Conservation (phyloP, 2,797 vertebrate species). For the Gymnoscopelus braueri region DNA sequence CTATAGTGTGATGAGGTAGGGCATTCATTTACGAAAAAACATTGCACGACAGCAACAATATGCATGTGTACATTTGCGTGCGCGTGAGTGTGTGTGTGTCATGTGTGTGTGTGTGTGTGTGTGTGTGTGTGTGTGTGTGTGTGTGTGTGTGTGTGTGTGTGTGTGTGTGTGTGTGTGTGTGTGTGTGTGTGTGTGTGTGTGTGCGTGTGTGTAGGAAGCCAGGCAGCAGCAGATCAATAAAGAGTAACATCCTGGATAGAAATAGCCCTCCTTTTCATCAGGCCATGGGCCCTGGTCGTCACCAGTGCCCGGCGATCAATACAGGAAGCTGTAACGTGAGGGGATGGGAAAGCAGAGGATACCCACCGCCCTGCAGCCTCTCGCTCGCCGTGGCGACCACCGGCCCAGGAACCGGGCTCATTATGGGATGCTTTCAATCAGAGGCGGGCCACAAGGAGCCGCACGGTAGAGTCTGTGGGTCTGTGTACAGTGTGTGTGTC, state of each 20-base stretch:
- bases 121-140: too few relatives aligned
- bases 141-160: neutral
- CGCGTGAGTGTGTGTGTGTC: neutral
- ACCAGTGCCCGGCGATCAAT: slow-evolving; percentile 72
- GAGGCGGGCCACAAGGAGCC: slow-evolving; percentile 46
- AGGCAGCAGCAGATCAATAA: slow-evolving; percentile 64
- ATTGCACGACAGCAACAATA: neutral
- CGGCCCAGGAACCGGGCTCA: slow-evolving; percentile 59
- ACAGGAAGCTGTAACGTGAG: slow-evolving; percentile 77
- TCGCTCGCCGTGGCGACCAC: slow-evolving; percentile 46
- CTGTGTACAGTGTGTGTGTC: slow-evolving; percentile 13
- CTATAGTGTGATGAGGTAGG: too few relatives aligned
- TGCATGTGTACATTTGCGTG: slow-evolving; percentile 18
- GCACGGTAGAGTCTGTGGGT: slow-evolving; percentile 4
- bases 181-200: slow-evolving; percentile 19
- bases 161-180: slow-evolving; percentile 24
- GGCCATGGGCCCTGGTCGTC: slow-evolving; percentile 66
- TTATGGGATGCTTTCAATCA: slow-evolving; percentile 72
- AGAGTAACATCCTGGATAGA: slow-evolving; percentile 73
- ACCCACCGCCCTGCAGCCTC: slow-evolving; percentile 55
- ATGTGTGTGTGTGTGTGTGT: slow-evolving; percentile 21
- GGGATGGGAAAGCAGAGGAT: slow-evolving; percentile 62
- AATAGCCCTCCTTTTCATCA: slow-evolving; percentile 78
- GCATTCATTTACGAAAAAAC: too few relatives aligned
- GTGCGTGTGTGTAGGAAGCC: slow-evolving; percentile 49